Base-by-base conservation (phyloP, 1,140 invertebrate genomes). In the Hetaerina americana region DNA sequence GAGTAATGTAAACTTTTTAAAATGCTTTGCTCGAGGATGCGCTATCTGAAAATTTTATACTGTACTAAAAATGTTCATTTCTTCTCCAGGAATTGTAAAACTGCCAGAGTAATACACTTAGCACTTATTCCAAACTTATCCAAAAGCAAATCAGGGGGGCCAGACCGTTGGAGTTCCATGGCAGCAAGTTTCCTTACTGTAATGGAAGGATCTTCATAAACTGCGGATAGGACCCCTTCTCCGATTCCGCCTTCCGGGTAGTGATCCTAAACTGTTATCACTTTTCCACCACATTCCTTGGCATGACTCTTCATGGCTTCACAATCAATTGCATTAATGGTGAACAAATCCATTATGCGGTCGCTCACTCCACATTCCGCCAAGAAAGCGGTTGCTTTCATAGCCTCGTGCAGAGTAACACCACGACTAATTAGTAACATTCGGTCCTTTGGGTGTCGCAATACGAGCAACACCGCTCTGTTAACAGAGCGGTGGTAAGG, bases 191-290 rank as follows among this genome's bases (percentile, higher is more conserved):
- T 90, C 76, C 91, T 92, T 5, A 99, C 87, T n/a, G 89, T 80
- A 49, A 95, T 87, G 77, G 90, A 86, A 18, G 83, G 84, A 76
- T 92, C 86, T 73, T 86, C 79, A 25, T 92, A 85, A 68, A 98
- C 84, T 12, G 92, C 95, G 18, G 88, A 87, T 25, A 90, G 78
- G 12, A 99, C 96, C 70, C 97, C 96, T 79, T 99, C 97, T 73
- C 97, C 97, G 68, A 99, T 78, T 74, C 97, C 97, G 77, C 97
- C 94, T 83, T 95, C 90, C 66, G 90, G 86, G 79, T 99, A 99
- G 82, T 99, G 97, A 83, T 99, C 97, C 80, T 99, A 97, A 5
- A 98, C 95, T 27, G 95, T 95, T 66, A 99, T 77, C 40, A 99
- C 87, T 26, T 87, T 85, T 0, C 95, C 95, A 31, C 90, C 91